Percentiles rank a stretch among this genome's conserved stretches.
Conservation (phyloP, 2,797 vertebrate species). For the Discoglossus pictus region DNA sequence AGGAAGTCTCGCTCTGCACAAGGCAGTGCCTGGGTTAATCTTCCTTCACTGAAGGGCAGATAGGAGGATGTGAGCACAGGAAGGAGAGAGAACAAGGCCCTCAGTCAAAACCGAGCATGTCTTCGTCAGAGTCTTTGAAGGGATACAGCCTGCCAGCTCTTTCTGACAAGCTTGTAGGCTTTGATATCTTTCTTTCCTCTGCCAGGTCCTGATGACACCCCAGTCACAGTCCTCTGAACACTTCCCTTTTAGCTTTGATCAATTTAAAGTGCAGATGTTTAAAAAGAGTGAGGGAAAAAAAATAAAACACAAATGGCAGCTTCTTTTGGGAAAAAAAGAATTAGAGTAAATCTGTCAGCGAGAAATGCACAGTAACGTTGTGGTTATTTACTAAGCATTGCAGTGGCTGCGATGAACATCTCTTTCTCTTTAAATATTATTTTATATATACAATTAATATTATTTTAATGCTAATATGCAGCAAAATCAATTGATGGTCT, state of each 20-base stretch:
- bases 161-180: slow-evolving; percentile 61
- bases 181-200: slow-evolving; percentile 65
- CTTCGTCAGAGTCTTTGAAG: slow-evolving; percentile 66
- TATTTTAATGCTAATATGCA: too few species aligned
- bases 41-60: slow-evolving; percentile 10
- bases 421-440: too few species aligned
- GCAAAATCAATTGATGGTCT: too few species aligned
- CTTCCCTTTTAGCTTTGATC: slow-evolving; percentile 66
- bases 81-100: slow-evolving; percentile 30
- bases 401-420: too few species aligned
- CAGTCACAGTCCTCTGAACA: slow-evolving; percentile 58
- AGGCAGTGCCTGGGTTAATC: slow-evolving; percentile 21
- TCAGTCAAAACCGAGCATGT: slow-evolving; percentile 49
- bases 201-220: slow-evolving; percentile 56
- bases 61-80: not conserved
- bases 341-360: not conserved
- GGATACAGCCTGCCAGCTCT: slow-evolving; percentile 48
- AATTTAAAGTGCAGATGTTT: slow-evolving; percentile 62
- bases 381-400: too few species aligned
- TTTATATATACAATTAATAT: too few species aligned
- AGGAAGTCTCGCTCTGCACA: not conserved
- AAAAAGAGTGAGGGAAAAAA: slow-evolving; percentile 9
- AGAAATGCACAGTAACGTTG: too few species aligned
- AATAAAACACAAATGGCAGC: slow-evolving; percentile 51
- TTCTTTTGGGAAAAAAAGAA: slow-evolving; percentile 40